These are phyloP conservation scores for Drosophila fulvimacula DNA, from an alignment of 2,888 invertebrate species.

Conservation along the genomic window DNA sequence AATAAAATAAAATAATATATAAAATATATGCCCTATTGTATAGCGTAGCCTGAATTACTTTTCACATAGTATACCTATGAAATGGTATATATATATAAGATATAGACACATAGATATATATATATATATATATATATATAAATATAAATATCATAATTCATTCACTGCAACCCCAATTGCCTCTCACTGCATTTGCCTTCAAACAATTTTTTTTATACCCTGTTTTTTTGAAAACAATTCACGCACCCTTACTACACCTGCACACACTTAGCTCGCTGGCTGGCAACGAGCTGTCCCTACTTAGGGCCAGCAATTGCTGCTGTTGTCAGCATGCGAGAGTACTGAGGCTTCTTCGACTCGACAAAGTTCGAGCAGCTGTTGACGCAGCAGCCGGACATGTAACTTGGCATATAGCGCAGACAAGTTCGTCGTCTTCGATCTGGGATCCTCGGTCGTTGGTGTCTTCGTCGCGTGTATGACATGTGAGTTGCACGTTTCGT, in stretches of 20 bases:
- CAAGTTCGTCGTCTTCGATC: conserved; percentile 31
- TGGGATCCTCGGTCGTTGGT: conserved; percentile 6
- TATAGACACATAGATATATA: too few relatives aligned
- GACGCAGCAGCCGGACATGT: conserved; percentile 38
- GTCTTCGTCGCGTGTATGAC: conserved; percentile 76
- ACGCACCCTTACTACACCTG: conserved; percentile 37
- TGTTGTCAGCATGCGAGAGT: conserved; percentile 13
- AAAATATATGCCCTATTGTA: neutral
- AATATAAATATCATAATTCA: conserved; percentile 3
- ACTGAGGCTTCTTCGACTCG: conserved; percentile 30
- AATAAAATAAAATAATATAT: too few relatives aligned
- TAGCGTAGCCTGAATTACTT: neutral
- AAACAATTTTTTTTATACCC: too few relatives aligned
- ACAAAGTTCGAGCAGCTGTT: conserved; percentile 44
- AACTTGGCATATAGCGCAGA: conserved; percentile 28
- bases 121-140: neutral
- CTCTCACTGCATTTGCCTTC: neutral
- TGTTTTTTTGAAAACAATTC: conserved; percentile 3
- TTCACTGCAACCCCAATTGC: conserved; percentile 11
- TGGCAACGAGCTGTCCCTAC: neutral
- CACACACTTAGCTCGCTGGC: conserved; percentile 3
- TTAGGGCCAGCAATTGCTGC: conserved; percentile 15
- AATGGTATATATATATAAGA: neutral
- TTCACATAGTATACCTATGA: neutral
- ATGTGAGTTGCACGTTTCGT: conserved; percentile 81